Evolutionary conservation across 37 sponge, comb jelly and placozoan species (phyloP).

Genomic region (Beroe forskalii): DNA sequence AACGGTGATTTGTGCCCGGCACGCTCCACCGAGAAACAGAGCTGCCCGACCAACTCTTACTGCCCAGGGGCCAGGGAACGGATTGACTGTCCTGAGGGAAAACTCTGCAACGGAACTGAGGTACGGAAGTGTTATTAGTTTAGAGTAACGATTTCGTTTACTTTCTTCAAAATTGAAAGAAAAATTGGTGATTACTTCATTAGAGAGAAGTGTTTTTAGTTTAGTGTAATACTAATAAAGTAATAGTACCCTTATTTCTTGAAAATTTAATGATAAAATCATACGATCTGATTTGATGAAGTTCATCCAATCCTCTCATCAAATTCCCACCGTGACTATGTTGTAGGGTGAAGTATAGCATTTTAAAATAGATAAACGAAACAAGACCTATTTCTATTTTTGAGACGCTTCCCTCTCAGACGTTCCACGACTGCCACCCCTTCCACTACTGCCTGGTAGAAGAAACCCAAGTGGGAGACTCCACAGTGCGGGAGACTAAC

Average conservation of each 20-base stretch:
- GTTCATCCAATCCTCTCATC: too few species aligned
- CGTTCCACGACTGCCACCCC: not conserved
- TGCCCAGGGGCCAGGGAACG: not conserved
- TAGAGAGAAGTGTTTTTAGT: not conserved
- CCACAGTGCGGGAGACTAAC: not conserved
- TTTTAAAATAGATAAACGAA: too few species aligned
- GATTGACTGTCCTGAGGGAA: not conserved
- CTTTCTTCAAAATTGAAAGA: not conserved
- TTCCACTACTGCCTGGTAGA: slow-evolving; percentile 29
- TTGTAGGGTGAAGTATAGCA: too few species aligned
- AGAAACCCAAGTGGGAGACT: not conserved
- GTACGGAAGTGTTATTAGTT: too few species aligned
- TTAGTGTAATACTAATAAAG: not conserved
- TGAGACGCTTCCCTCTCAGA: not conserved
- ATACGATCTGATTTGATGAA: too few species aligned
- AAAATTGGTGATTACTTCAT: not conserved
- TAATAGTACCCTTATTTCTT: too few species aligned
- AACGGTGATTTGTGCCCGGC: slow-evolving; percentile 67
- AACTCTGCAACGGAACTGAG: slow-evolving; percentile 23
- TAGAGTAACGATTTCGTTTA: too few species aligned
- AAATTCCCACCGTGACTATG: too few species aligned
- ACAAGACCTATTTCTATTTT: too few species aligned
- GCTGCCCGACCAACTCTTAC: not conserved
- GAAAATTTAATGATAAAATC: too few species aligned
- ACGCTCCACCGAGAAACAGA: slow-evolving; percentile 16